Base-by-base conservation (phyloP, 2,888 invertebrate species). In the Mimumesa dahlbomi region DNA sequence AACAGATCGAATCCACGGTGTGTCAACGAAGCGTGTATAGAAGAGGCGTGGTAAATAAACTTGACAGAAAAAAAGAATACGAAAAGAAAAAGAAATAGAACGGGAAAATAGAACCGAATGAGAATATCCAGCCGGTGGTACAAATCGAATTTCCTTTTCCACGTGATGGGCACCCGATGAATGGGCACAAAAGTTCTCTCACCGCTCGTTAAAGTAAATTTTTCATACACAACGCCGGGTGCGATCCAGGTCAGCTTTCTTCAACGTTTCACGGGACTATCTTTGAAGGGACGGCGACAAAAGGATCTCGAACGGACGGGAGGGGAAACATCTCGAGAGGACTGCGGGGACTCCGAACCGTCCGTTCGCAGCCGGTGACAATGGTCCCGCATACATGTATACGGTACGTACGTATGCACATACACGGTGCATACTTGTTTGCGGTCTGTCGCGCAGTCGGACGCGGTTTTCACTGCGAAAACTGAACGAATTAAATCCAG, bases 201-300 rank as follows among this genome's bases (percentile, higher is more conserved):
- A 29, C 18, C 52, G 57, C 66, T 79, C 73, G 79, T 79, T 79
- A 77, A 63, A 77, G 57, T 57, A 61, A 71, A 74, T 77, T 74
- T 66, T 69, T 68, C 6, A n/a, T 46, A 57, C 42, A 29, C 58
- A 45, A 56, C 56, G 38, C 11, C 40, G 14, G n/a, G 7, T 16
- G 18, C 59, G 59, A 77, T 73, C 45, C 63, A 22, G 63, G 52
- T 73, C 68, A 71, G 14, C 63, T 18, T 54, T 46, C 42, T 42
- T 21, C 40, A 18, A 7, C 43, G 64, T 63, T 65, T 61, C 56
- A 21, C 31, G 52, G 46, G n/a, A 22, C 64, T 56, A 64, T 64
- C 59, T 62, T 46, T 53, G 25, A 63, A 66, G 34, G 13, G 54
- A 45, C 34, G 1, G 13, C 38, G 64, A 65, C 67, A 61, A 73